Conservation (phyloP, 2,888 invertebrate genomes). For the Aporophyla lueneburgensis region DNA sequence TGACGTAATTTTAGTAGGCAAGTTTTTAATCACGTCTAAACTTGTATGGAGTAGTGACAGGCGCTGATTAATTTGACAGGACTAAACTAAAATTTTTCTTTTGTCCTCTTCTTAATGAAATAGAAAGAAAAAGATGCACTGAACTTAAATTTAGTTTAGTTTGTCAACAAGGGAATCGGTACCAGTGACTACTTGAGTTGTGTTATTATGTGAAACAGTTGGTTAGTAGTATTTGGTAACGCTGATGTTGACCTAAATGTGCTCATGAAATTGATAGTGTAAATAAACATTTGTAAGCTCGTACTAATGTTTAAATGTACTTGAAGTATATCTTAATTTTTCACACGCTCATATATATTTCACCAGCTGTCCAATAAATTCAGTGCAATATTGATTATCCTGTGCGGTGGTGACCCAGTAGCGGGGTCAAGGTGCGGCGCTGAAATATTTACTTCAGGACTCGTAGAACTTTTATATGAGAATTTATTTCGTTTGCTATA, state of each 20-base stretch:
- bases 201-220: neutral
- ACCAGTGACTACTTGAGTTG: too few species aligned
- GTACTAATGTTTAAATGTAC: neutral
- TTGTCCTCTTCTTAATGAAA: too few species aligned
- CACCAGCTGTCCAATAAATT: constrained; percentile 41
- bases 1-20: too few species aligned
- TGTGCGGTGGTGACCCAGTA: constrained; percentile 44
- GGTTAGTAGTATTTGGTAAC: neutral
- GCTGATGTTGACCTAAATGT: neutral
- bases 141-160: too few species aligned
- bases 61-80: too few species aligned
- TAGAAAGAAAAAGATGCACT: too few species aligned
- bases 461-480: neutral
- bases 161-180: too few species aligned
- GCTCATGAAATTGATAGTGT: neutral
- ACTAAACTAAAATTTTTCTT: too few species aligned
- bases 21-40: too few species aligned
- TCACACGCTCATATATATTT: constrained; percentile 16
- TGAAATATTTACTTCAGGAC: constrained; percentile 26
- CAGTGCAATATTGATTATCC: constrained; percentile 50
- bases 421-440: constrained; percentile 41
- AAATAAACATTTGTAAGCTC: neutral
- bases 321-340: neutral
- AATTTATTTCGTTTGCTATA: neutral
- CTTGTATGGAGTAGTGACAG: too few species aligned